Evolutionary conservation across 2,113 vertebrate species (phyloP).

Genomic region (Heterotis niloticus): DNA sequence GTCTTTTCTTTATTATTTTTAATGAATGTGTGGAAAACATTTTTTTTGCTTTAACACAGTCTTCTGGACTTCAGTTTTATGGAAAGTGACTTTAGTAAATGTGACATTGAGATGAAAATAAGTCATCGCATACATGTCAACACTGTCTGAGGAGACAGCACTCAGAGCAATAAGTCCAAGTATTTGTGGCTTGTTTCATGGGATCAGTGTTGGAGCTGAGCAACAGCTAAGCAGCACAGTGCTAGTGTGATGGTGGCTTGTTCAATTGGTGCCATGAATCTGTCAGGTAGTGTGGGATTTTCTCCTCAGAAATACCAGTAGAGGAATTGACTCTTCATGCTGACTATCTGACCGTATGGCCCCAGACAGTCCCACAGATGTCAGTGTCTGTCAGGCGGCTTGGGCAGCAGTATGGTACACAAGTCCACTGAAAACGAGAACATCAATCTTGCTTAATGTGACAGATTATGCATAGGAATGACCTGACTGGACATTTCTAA

Average conservation of each 20-base stretch:
- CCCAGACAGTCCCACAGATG: conserved; percentile 13
- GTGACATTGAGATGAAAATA: no score
- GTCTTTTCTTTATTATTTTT: not conserved
- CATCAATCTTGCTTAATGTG: conserved; percentile 21
- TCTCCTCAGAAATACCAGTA: conserved; percentile 10
- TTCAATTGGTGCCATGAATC: not conserved
- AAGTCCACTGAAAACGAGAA: not conserved
- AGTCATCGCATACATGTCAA: no score
- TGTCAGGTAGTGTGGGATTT: not conserved
- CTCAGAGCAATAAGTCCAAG: not conserved
- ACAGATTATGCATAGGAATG: not conserved
- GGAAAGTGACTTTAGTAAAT: no score
- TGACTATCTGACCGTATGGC: not conserved
- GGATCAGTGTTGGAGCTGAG: not conserved
- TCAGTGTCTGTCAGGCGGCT: conserved; percentile 13
- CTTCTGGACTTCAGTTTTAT: no score
- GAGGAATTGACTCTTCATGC: not conserved
- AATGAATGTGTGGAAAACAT: no score
- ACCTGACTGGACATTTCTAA: not conserved
- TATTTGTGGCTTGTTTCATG: not conserved
- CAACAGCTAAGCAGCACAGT: not conserved
- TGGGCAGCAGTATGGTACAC: conserved; percentile 4
- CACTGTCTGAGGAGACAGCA: no score
- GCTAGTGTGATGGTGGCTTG: not conserved
- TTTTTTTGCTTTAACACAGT: no score